Conservation (phyloP, 2,888 invertebrate genomes). For the Lasioglossum malachurum region DNA sequence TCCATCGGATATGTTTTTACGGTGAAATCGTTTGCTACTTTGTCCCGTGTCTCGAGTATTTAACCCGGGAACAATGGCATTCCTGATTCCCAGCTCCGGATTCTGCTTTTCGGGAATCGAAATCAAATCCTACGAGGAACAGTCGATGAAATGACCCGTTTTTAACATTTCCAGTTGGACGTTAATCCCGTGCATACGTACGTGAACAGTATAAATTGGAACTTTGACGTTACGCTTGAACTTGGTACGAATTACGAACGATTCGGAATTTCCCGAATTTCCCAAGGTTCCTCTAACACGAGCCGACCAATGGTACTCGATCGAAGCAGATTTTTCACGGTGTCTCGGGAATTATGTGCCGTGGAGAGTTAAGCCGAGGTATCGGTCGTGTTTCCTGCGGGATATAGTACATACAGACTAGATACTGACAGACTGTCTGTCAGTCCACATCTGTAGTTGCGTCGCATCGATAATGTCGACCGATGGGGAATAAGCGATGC, state of each 20-base stretch:
- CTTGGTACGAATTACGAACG: background rate
- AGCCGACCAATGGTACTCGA: background rate
- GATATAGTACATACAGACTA: background rate
- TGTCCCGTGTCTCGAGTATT: background rate
- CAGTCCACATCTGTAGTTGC: too few species aligned
- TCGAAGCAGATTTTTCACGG: slow-evolving; percentile 1
- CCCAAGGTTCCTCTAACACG: background rate
- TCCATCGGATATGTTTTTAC: background rate
- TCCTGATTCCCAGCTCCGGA: background rate
- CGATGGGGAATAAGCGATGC: background rate
- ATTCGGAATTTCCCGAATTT: background rate
- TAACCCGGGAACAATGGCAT: background rate
- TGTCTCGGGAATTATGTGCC: background rate
- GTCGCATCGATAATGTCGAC: too few species aligned
- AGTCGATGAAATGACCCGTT: background rate
- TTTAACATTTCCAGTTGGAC: background rate
- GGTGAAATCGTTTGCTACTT: background rate
- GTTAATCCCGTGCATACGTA: background rate
- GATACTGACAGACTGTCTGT: too few species aligned
- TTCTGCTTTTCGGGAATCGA: background rate
- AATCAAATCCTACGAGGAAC: background rate
- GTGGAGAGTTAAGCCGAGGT: slow-evolving; percentile 49
- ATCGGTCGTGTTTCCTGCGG: slow-evolving; percentile 51
- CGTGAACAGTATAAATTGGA: background rate
- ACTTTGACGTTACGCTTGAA: background rate